Base-by-base conservation (phyloP, 2,113 vertebrate species). In the Agapornis roseicollis region DNA sequence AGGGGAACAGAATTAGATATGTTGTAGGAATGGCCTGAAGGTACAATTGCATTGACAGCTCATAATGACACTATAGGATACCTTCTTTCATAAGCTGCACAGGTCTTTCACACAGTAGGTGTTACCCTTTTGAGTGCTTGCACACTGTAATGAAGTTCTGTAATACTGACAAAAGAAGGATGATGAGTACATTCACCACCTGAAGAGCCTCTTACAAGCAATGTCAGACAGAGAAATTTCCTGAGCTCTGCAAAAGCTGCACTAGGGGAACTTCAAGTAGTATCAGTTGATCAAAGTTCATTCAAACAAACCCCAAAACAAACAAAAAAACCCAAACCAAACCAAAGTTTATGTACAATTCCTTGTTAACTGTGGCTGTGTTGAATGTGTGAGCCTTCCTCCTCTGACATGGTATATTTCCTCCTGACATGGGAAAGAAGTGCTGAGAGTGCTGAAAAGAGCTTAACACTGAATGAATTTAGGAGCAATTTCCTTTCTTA, bases 1-100 rank as follows among this genome's bases (percentile, higher is more conserved):
- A 69, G 83, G 18, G 77, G 83, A 90, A 19, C 29, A 71, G 92
- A 79, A 94, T 92, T 87, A 89, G 86, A 89, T 73, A 92, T 95
- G 95, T 92, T 94, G 95, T 93, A 94, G 94, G 94, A 90, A 93
- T 81, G 95, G 94, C 89, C 90, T 28, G 72, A 93, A 93, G 86
- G 72, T 60, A 31, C 20, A 39, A 33, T 28, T 13, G 71, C 89
- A 91, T 7, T 96, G 94, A 80, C 56, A 79, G 77, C 81, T 35
- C 63, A 90, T 56, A 94, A 91, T 88, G 94, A 24, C 78, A 2
- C 96, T 28, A 66, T 64, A 44, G 93, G 89, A 28, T 70, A 18
- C 42, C 27, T 85, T 85, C 80, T 90, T 80, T 78, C 84, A 19
- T 53, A 31, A 72, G 81, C 81, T 76, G 79, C 53, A 41, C 63